A percentile compares a stretch with the other conserved stretches of the same genome.
Conservation (phyloP, 2,797 vertebrate genomes). For the Rhodeus uyekii region DNA sequence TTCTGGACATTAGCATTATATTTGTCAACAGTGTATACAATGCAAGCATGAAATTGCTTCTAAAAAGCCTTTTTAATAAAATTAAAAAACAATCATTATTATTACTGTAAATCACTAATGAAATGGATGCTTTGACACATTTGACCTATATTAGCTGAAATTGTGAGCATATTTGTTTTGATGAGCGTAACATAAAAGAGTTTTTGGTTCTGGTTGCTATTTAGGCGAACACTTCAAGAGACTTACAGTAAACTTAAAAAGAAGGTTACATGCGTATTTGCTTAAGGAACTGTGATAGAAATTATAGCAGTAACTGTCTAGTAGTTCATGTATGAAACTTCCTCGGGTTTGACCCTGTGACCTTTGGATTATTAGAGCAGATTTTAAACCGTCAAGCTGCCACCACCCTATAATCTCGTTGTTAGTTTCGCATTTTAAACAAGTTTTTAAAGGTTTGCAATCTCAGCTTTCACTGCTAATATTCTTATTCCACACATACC, state of each 20-base stretch:
- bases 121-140: conserved; percentile 11
- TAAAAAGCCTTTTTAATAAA: conserved; percentile 11
- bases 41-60: conserved; percentile 1
- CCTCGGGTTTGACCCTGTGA: conserved; percentile 15
- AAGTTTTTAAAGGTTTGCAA: conserved; percentile 34
- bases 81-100: conserved; percentile 29
- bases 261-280: neutral
- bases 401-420: conserved; percentile 32
- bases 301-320: neutral
- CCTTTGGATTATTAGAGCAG: conserved; percentile 22
- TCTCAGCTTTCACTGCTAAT: conserved; percentile 42
- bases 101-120: conserved; percentile 13
- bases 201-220: neutral
- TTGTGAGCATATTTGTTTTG: neutral
- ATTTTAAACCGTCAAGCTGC: conserved; percentile 22
- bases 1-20: conserved; percentile 23
- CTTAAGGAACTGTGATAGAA: neutral
- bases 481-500: conserved; percentile 37
- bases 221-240: neutral
- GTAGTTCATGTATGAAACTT: neutral
- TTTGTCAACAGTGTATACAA: conserved; percentile 30
- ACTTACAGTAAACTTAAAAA: neutral
- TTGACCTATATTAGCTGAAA: conserved; percentile 5
- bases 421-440: conserved; percentile 35
- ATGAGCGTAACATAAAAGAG: neutral